Evolutionary conservation across 2,888 invertebrate genomes (phyloP), one percentile per base, ranked within the genome.

Genomic region (Balanococcus diminutus): DNA sequence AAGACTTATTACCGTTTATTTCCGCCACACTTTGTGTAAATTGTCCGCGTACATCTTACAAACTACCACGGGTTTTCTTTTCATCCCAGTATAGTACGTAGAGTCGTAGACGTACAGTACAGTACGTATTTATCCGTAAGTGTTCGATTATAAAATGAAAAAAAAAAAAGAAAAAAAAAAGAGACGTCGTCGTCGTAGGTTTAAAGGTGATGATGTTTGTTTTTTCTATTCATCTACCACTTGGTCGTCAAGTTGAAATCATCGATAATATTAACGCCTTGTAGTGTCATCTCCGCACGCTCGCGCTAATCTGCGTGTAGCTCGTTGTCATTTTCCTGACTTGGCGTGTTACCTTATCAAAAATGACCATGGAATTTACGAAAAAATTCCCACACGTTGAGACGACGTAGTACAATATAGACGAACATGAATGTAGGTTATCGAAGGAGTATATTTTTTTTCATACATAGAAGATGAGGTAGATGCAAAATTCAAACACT

Each of bases 211-310:
- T 67, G 61, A 67, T 67, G 61, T 67, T 67, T 67, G 25, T 28
- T 28, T 28, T 25, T 28, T 9, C 14, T 56, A 2, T 42, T 42
- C 14, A 2, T 42, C 8, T 5, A 42, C 42, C 51, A 19, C 28
- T 67, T 67, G 28, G 36, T 28, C 32, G 6, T 22, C n/a, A n/a
- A n/a, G 75, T 22, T 75, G 75, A 75, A 75, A 75, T 75, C 75
- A 75, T 75, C 75, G 75, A 75, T 75, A 75, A 75, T 75, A 75
- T 75, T 75, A 75, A 67, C 61, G 61, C 61, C 61, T 67, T 28
- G 61, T 22, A 56, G 61, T 67, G 61, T 67, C 61, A 67, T 67
- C 61, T 67, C 61, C 25, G 75, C 75, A 28, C 75, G 75, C 75
- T 75, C 32, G 11, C 75, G 75, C 25, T 67, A 67, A 67, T 67